Base-by-base conservation (phyloP, 2,113 vertebrate genomes). In the Brachyhypopomus occidentalis region DNA sequence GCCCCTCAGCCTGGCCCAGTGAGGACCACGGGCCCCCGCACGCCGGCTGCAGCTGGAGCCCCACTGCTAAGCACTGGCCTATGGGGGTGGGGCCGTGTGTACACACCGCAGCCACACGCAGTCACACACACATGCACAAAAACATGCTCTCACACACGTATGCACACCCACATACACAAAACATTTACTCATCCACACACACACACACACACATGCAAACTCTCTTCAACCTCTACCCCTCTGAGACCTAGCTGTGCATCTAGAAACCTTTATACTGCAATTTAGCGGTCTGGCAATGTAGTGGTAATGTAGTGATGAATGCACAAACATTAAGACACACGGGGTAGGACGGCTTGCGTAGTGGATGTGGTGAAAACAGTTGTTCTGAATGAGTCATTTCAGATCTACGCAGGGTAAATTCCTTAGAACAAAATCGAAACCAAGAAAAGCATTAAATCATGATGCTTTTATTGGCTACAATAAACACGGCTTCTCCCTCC, bases 1-100 rank as follows among this genome's bases (percentile, higher is more conserved):
- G 91, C 89, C 88, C 87, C 87, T 88, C 87, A 84, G 90, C 86
- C 83, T 77, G 90, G 91, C 89, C 86, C 86, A 87, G 90, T 86
- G 88, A 90, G 86, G 88, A 89, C 90, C 89, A 85, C 86, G 0
- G 75, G 45, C 5, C 58, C 75, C 52, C 41, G 69, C 84, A 85
- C 82, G 72, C 84, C 86, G 87, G 87, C 81, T 79, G 17, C 17
- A 87, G 89, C 80, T 88, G 88, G 84, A 88, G 91, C 89, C 88
- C 87, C 48, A 80, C 85, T 52, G 88, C 87, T 81, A 88, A 88
- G 88, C 73, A 30, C 72, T 30, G 86, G 88, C 12, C 87, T 84
- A 77, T 30, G 22, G 66, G 14, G 23, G 17, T 72, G 34, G 66
- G 19, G 66, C 16, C 30, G 2, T 14, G 12, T 52, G 45, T 14